Conservation (phyloP, 2,888 invertebrate species). For the Drosophila dives region DNA sequence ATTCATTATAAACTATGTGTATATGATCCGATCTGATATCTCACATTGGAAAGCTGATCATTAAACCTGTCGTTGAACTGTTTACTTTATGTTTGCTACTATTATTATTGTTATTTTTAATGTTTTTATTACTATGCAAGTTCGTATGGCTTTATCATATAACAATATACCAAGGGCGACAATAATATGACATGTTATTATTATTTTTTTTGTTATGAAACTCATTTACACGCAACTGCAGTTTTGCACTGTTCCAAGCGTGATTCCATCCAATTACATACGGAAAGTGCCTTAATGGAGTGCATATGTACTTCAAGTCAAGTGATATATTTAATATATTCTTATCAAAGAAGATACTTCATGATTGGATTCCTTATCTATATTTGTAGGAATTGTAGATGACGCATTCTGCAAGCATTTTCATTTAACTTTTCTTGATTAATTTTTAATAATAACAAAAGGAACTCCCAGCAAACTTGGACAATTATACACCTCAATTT, state of each 20-base stretch:
- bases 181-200: constrained; percentile 42
- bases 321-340: neutral
- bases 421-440: neutral
- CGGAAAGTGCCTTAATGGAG: constrained; percentile 5
- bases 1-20: constrained; percentile 6
- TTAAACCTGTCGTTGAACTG: neutral
- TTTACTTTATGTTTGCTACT: constrained; percentile 5
- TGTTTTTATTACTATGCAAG: neutral
- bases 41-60: neutral
- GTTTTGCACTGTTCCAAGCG: constrained; percentile 11
- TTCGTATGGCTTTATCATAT: constrained; percentile 29
- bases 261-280: neutral
- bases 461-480: neutral
- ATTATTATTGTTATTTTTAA: neutral
- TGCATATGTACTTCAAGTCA: constrained; percentile 1
- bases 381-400: neutral
- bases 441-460: neutral
- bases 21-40: constrained; percentile 3
- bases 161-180: constrained; percentile 36
- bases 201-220: constrained; percentile 40
- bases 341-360: neutral
- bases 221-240: constrained; percentile 42
- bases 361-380: neutral
- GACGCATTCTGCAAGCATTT: neutral
- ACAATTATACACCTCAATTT: neutral